Percentiles rank a stretch among this genome's conserved stretches.
phyloP scores from a whole-genome alignment of 2,797 vertebrate genomes.

The Mormyrops boulengeri region DNA sequence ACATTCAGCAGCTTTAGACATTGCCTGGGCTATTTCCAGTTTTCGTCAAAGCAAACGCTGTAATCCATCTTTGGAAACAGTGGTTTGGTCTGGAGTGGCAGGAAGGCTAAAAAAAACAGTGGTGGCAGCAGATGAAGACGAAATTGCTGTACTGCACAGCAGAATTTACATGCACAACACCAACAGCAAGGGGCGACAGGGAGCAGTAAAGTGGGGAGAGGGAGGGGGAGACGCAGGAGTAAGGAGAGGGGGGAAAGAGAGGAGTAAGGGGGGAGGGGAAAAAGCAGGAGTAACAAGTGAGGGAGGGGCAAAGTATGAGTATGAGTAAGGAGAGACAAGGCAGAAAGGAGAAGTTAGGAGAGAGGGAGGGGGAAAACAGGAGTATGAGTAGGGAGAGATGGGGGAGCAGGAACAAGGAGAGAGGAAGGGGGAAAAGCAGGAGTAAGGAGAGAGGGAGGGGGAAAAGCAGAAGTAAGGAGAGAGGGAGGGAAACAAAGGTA shows the following conservation, averaged over 20 bases:
- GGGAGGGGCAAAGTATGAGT: neutral
- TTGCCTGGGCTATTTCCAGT: slow-evolving; percentile 49
- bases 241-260: neutral
- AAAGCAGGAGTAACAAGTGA: slow-evolving; percentile 17
- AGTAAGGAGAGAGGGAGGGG: too few species aligned
- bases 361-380: neutral
- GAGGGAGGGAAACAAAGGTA: neutral
- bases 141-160: neutral
- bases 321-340: slow-evolving; percentile 45
- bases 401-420: slow-evolving; percentile 35
- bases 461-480: neutral
- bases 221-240: neutral
- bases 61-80: slow-evolving; percentile 27
- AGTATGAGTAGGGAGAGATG: slow-evolving; percentile 46
- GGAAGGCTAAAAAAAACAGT: slow-evolving; percentile 26
- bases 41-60: slow-evolving; percentile 48
- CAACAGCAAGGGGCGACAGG: neutral
- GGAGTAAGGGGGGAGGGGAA: neutral
- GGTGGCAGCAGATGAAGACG: neutral
- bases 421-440: neutral
- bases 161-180: neutral
- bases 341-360: neutral
- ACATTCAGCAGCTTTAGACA: slow-evolving; percentile 29
- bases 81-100: slow-evolving; percentile 3
- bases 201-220: slow-evolving; percentile 19